Percentiles rank a stretch among this genome's conserved stretches.
These are phyloP conservation scores for Crenichthys baileyi DNA, from an alignment of 2,797 vertebrate genomes.

Conservation along the genomic window DNA sequence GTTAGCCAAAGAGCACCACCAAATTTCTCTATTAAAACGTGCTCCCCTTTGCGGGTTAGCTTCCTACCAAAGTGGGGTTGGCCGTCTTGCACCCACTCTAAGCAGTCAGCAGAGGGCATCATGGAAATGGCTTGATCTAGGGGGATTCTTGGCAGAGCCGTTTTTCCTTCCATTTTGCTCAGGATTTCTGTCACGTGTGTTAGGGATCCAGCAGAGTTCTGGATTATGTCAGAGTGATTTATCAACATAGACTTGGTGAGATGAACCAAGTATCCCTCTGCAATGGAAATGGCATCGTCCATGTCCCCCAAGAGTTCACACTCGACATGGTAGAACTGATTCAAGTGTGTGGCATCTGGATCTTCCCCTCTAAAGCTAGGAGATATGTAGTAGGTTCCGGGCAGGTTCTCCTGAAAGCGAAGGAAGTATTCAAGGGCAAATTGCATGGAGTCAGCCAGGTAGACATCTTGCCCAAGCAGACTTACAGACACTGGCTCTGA, in stretches of 20 bases:
- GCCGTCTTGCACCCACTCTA: conserved; percentile 82
- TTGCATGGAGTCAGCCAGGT: conserved; percentile 86
- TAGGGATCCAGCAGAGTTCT: conserved; percentile 75
- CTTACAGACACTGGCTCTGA: conserved; percentile 83
- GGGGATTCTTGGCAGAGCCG: conserved; percentile 76
- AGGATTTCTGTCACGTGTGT: conserved; percentile 73
- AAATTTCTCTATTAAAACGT: conserved; percentile 78
- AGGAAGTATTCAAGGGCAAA: conserved; percentile 86
- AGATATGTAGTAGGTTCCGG: conserved; percentile 82
- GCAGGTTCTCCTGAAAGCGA: conserved; percentile 81
- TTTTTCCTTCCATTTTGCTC: conserved; percentile 67
- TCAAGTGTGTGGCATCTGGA: conserved; percentile 83
- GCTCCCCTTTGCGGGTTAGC: conserved; percentile 83
- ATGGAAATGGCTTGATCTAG: conserved; percentile 80
- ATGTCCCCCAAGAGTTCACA: conserved; percentile 83
- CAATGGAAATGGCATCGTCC: conserved; percentile 78
- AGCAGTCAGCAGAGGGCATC: conserved; percentile 81
- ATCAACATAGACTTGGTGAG: conserved; percentile 80
- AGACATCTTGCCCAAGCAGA: conserved; percentile 80
- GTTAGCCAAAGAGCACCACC: conserved; percentile 83
- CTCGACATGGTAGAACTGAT: conserved; percentile 86
- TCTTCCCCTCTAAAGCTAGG: conserved; percentile 85
- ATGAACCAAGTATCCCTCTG: conserved; percentile 79
- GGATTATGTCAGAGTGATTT: conserved; percentile 76
- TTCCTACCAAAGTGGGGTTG: conserved; percentile 83